phyloP scores from a whole-genome alignment of 2,888 invertebrate species.

The Ichneumoninae sp. region DNA sequence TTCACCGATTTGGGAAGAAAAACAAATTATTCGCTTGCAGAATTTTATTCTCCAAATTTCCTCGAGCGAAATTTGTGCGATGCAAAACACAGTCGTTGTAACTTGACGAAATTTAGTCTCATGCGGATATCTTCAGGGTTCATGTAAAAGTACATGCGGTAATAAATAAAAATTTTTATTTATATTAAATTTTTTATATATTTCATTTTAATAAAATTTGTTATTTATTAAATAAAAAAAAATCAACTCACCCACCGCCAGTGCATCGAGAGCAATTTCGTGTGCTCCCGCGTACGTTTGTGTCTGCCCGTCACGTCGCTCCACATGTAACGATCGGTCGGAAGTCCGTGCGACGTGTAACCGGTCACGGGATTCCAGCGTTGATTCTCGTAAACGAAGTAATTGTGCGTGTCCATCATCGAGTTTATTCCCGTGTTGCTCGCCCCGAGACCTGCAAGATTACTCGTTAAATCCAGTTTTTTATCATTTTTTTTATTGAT shows the following conservation, averaged over 20 bases:
- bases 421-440: slow-evolving; percentile 88
- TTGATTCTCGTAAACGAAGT: slow-evolving; percentile 97
- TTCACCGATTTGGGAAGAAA: too few relatives aligned
- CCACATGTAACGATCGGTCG: slow-evolving; percentile 96
- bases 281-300: slow-evolving; percentile 93
- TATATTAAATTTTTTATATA: background rate
- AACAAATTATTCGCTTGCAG: too few relatives aligned
- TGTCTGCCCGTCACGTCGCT: slow-evolving; percentile 94
- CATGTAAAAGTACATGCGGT: too few relatives aligned
- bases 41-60: too few relatives aligned
- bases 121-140: too few relatives aligned
- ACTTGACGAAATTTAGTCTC: too few relatives aligned
- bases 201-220: background rate
- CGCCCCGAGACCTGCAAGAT: slow-evolving; percentile 84
- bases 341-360: slow-evolving; percentile 93
- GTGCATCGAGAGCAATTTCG: slow-evolving; percentile 92
- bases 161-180: too few relatives aligned
- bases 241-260: slow-evolving; percentile 92
- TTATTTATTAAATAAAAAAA: background rate
- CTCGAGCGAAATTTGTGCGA: too few relatives aligned
- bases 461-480: slow-evolving; percentile 19
- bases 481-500: background rate
- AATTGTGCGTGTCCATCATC: slow-evolving; percentile 94
- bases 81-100: too few relatives aligned
- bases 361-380: slow-evolving; percentile 97